Evolutionary conservation across 2,113 vertebrate species (phyloP), one percentile per base, ranked within the genome.

Genomic region (Capra hircus): DNA sequence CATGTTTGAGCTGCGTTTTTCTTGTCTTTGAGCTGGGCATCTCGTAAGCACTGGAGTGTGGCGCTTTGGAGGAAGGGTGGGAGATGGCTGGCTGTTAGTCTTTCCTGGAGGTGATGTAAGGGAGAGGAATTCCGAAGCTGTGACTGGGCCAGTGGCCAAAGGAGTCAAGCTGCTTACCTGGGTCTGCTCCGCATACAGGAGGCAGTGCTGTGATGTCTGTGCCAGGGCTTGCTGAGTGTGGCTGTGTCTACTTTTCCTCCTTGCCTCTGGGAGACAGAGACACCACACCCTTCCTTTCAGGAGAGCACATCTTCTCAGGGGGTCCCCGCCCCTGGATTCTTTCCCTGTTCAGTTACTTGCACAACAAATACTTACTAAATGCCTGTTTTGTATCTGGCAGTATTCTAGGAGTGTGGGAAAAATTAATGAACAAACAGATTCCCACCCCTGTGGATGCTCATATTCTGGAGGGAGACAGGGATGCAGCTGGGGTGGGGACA

Each of bases 11-110:
- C 14, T 59, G 15, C 62, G 10, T n/a, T 60, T 60, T 89, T 83
- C 59, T 55, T 14, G 1, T 77, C 17, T 64, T 88, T 3, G 45
- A 81, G 6, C 55, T 83, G 50, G 33, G 12, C 10, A 9, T 83
- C 71, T 80, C 33, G 3, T 74, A 60, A 11, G 8, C 0, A 40
- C 8, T 81, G 7, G 45, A 85, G n/a, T n/a, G 40, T 40, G 55
- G 30, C 5, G 5, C 17, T 0, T 57, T 59, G 50, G 21, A 14
- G n/a, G 88, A 45, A 50, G 45, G n/a, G 3, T 15, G 30, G n/a
- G 7, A 9, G 40, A 53, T 23, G 11, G 11, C n/a, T 21, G 7
- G 23, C 28, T 1, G 0, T 48, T 12, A 16, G 60, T 6, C 17
- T 27, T 36, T 16, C 1, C 27, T 43, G 62, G 40, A 57, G 19